Conservation (phyloP, 2,113 vertebrate species). For the Tauraco erythrolophus region DNA sequence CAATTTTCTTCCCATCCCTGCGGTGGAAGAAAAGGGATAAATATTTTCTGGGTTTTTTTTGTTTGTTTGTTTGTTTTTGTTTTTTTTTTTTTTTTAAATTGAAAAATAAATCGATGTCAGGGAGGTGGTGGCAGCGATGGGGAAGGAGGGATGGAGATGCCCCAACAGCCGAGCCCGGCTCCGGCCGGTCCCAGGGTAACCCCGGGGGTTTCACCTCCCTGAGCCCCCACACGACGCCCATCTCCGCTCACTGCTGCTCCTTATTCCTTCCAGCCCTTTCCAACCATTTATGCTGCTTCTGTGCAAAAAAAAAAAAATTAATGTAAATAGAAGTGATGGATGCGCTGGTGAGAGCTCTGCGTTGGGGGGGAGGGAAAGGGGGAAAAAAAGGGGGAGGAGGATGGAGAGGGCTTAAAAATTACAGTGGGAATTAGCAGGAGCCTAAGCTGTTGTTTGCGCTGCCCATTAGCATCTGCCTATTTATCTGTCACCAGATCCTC, state of each 20-base stretch:
- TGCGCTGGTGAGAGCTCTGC: background rate
- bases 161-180: background rate
- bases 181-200: background rate
- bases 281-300: background rate
- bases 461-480: constrained; percentile 43
- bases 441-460: constrained; percentile 21
- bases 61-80: too few relatives aligned
- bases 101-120: fast-evolving
- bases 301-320: background rate
- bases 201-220: background rate
- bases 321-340: background rate
- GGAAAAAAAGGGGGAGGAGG: background rate
- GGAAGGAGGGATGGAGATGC: background rate
- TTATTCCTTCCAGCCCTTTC: background rate
- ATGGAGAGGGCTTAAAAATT: background rate
- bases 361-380: background rate
- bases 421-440: constrained; percentile 35
- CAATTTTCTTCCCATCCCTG: background rate
- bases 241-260: background rate
- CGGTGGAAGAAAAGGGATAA: background rate
- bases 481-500: constrained; percentile 13
- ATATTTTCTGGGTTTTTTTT: background rate
- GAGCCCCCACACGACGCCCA: background rate
- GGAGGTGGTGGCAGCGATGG: background rate
- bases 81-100: background rate